A percentile compares a stretch with the other conserved stretches of the same genome.
These are phyloP conservation scores for Hoplodrina blanda DNA, from an alignment of 2,888 invertebrate genomes.

Conservation along the genomic window DNA sequence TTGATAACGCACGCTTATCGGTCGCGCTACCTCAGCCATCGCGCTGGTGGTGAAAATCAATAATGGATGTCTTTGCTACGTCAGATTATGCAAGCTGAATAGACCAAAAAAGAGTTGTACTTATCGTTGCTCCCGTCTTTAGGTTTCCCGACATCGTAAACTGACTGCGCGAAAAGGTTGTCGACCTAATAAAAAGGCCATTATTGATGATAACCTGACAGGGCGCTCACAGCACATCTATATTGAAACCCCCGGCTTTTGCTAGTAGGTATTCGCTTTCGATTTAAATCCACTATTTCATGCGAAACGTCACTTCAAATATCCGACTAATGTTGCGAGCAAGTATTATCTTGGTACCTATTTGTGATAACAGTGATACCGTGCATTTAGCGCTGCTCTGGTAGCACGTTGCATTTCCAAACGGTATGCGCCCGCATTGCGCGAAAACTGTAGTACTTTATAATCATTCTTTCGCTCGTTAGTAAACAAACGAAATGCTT, in stretches of 20 bases:
- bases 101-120: conserved; percentile 13
- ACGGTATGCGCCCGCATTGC: background rate
- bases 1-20: conserved; percentile 61
- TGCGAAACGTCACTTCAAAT: conserved; percentile 28
- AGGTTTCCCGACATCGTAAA: conserved; percentile 21
- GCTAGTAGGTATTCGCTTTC: background rate
- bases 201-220: conserved; percentile 42
- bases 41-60: conserved; percentile 40
- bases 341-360: conserved; percentile 1
- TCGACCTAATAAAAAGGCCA: conserved; percentile 31
- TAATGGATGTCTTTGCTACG: conserved; percentile 36
- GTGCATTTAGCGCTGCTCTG: conserved; percentile 4
- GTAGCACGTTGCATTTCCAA: background rate
- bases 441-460: background rate
- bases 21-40: conserved; percentile 40
- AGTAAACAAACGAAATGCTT: background rate
- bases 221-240: conserved; percentile 12
- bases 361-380: conserved; percentile 2
- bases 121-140: conserved; percentile 9
- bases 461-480: background rate
- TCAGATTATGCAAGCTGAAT: background rate
- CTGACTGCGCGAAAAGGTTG: conserved; percentile 24
- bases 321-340: conserved; percentile 22
- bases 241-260: conserved; percentile 28
- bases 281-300: conserved; percentile 19